Evolutionary conservation across 2,113 vertebrate species (phyloP).

Genomic region (Scytalopus superciliaris): DNA sequence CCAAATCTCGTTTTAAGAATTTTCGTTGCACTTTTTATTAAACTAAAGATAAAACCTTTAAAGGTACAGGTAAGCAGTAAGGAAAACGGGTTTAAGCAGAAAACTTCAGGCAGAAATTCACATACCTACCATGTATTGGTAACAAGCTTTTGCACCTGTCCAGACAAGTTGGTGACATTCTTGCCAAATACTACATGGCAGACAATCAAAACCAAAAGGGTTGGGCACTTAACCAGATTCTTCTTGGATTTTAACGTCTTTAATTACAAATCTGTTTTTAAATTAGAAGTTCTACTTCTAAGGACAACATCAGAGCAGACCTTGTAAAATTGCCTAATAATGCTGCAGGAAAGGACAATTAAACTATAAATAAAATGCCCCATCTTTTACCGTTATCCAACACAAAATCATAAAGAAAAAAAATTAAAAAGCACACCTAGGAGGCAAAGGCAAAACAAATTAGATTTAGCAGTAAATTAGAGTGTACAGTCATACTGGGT

Average conservation of each 20-base stretch:
- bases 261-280: constrained; percentile 9
- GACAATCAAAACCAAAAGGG: constrained; percentile 14
- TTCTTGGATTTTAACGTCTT: constrained; percentile 24
- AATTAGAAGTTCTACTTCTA: not conserved
- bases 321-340: not conserved
- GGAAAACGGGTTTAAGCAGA: not conserved
- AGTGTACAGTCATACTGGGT: not conserved
- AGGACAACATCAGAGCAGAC: not conserved
- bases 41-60: not conserved
- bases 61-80: not conserved
- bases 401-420: not conserved
- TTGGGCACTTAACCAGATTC: not conserved
- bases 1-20: not conserved
- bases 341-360: not conserved
- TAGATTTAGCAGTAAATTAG: not conserved
- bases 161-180: not conserved
- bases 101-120: not conserved
- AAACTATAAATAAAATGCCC: not conserved
- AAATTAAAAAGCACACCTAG: not conserved
- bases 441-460: not conserved
- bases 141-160: constrained; percentile 4
- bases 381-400: not conserved
- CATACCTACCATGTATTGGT: not conserved
- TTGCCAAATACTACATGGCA: not conserved
- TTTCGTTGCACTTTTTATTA: not conserved